Base-by-base conservation (phyloP, 2,888 invertebrate genomes). In the Sericinus montela region DNA sequence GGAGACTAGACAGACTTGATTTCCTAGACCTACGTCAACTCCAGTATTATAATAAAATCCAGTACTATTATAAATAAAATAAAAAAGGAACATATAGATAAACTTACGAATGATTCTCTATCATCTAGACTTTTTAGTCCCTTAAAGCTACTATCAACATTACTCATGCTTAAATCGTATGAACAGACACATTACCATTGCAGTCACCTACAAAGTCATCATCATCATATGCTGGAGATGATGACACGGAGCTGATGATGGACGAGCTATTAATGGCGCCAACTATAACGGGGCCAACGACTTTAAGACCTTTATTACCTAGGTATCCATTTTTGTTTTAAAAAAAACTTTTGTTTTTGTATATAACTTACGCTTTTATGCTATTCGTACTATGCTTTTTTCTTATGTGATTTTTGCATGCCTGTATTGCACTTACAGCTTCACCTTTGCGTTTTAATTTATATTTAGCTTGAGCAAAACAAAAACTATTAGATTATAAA, bases 211-310 rank as follows among this genome's bases (percentile, higher is more conserved):
- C 92, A 51, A 92, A 91, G 79, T 92, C 92, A 30, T 91, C 91
- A 36, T 92, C 92, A 9, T 91, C 93, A 0, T 93, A 93, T 50
- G 92, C 91, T 32, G 91, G 93, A 55, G 92, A 92, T 58, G 95
- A 95, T 61, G 95, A 95, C 50, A 93, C 93, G 0, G 95, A 95
- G 62, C 85, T 94, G 41, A 94, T 94, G 93, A 94, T 94, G 94
- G 94, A 94, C 60, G 94, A 94, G 63, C 89, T 94, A 4, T 75
- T 94, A 36, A 93, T 94, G 93, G 93, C 94, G 7, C 94, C 94
- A 0, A 94, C 94, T 0, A 93, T 94, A 66, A 92, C 93, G n/a
- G 93, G 93, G 57, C 93, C 93, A 37, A 91, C 91, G 25, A 91
- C 91, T 0, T 85, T 94, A 45, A 85, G 94, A 57, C 94, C 94